phyloP scores from a whole-genome alignment of 2,888 invertebrate species.

The Chesias legatella region DNA sequence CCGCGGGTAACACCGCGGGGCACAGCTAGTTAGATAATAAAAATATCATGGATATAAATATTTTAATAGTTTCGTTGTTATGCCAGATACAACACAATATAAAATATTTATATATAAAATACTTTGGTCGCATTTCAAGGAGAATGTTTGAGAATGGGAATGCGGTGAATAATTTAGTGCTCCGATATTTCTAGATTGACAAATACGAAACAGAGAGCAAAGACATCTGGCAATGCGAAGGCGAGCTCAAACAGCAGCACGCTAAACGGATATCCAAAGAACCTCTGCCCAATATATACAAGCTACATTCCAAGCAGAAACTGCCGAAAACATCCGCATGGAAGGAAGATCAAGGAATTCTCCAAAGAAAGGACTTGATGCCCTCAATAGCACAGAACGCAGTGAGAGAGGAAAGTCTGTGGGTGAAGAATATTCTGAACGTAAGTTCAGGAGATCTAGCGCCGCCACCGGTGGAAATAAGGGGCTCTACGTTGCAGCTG shows the following conservation, averaged over 20 bases:
- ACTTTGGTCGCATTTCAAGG: too few relatives aligned
- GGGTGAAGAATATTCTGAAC: conserved; percentile 56
- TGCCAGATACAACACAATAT: too few relatives aligned
- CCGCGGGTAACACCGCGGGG: too few relatives aligned
- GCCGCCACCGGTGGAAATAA: conserved; percentile 10
- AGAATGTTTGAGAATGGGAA: too few relatives aligned
- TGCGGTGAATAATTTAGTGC: too few relatives aligned
- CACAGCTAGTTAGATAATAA: too few relatives aligned
- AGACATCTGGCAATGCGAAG: conserved; percentile 38
- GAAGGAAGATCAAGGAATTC: conserved; percentile 25
- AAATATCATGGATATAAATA: too few relatives aligned
- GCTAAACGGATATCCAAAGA: conserved; percentile 41
- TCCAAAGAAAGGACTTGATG: conserved; percentile 43
- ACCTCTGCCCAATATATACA: conserved; percentile 46
- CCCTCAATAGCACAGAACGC: conserved; percentile 42
- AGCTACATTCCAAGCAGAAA: conserved; percentile 25
- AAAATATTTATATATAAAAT: too few relatives aligned
- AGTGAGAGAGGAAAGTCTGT: conserved; percentile 39
- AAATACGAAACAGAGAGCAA: conserved; percentile 34
- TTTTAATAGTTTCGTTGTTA: too few relatives aligned
- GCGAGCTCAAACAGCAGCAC: conserved; percentile 42
- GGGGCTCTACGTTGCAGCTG: conserved; percentile 4
- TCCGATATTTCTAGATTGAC: conserved; percentile 30
- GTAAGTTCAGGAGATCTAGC: conserved; percentile 45
- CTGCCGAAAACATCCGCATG: neutral